Conservation (phyloP, 2,797 vertebrate species). For the Melanotaenia parkinsoni region DNA sequence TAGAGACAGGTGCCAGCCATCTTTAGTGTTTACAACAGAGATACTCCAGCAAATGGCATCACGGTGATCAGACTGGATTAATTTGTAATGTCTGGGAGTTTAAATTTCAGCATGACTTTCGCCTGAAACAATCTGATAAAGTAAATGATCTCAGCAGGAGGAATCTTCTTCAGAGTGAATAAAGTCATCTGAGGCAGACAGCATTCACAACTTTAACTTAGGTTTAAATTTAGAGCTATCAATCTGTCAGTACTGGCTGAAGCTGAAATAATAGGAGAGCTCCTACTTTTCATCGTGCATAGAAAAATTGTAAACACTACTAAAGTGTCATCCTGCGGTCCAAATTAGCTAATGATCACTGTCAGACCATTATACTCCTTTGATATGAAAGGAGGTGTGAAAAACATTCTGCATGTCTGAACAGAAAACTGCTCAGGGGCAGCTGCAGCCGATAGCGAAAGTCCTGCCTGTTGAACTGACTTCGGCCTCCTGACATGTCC, state of each 20-base stretch:
- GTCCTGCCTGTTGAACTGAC: constrained; percentile 55
- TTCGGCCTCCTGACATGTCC: constrained; percentile 48
- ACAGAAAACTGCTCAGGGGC: constrained; percentile 59
- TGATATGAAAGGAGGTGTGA: constrained; percentile 47
- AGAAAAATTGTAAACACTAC: constrained; percentile 4
- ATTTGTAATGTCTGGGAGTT: constrained; percentile 70
- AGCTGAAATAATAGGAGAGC: constrained; percentile 20
- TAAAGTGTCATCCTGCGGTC: constrained; percentile 12
- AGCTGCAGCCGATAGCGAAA: constrained; percentile 42
- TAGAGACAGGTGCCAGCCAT: constrained; percentile 83
- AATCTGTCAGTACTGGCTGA: constrained; percentile 43
- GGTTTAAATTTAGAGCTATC: constrained; percentile 33
- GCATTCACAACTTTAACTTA: constrained; percentile 17
- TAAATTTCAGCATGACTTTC: constrained; percentile 58
- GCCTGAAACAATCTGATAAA: constrained; percentile 63
- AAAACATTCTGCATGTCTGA: constrained; percentile 65
- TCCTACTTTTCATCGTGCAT: constrained; percentile 14
- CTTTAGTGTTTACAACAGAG: constrained; percentile 80
- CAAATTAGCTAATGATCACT: constrained; percentile 38
- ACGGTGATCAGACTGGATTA: constrained; percentile 72
- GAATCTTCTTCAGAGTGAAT: constrained; percentile 64
- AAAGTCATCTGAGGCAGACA: constrained; percentile 56
- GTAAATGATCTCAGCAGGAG: constrained; percentile 76
- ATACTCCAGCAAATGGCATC: constrained; percentile 77
- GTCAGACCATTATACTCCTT: constrained; percentile 28